Evolutionary conservation across 2,888 invertebrate genomes (phyloP).

Genomic region (Chrysolina americana): DNA sequence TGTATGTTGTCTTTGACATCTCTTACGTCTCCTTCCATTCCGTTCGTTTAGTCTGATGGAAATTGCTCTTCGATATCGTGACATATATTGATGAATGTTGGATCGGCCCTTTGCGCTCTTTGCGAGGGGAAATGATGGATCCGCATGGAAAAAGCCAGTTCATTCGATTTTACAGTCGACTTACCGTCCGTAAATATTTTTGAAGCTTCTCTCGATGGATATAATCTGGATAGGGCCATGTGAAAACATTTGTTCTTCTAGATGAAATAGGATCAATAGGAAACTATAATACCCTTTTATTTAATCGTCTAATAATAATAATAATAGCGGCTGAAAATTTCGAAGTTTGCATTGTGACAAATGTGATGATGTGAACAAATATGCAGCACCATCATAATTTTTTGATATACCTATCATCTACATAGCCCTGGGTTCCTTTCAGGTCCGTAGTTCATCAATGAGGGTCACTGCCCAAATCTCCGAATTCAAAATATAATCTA

Average conservation of each 20-base stretch:
- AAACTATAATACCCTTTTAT: too few relatives aligned
- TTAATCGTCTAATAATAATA: too few relatives aligned
- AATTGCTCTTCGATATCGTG: not conserved
- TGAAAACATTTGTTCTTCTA: not conserved
- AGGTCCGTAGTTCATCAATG: too few relatives aligned
- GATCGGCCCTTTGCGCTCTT: not conserved
- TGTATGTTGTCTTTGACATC: conserved; percentile 9
- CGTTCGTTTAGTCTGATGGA: conserved; percentile 10
- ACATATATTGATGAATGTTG: not conserved
- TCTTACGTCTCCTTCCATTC: not conserved
- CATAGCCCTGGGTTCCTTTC: too few relatives aligned
- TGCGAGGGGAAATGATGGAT: not conserved
- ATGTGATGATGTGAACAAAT: too few relatives aligned
- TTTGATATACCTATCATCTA: too few relatives aligned
- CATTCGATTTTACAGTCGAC: not conserved
- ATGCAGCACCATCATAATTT: too few relatives aligned
- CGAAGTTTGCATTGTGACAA: too few relatives aligned
- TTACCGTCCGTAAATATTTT: not conserved
- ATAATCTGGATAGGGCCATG: not conserved
- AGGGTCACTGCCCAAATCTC: too few relatives aligned
- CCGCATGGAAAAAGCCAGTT: not conserved
- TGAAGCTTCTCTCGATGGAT: not conserved
- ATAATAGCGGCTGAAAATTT: too few relatives aligned
- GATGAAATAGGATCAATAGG: too few relatives aligned
- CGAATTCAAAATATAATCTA: too few relatives aligned